phyloP scores from a whole-genome alignment of 2,797 vertebrate species.

The Rhadinocentrus ornatus region DNA sequence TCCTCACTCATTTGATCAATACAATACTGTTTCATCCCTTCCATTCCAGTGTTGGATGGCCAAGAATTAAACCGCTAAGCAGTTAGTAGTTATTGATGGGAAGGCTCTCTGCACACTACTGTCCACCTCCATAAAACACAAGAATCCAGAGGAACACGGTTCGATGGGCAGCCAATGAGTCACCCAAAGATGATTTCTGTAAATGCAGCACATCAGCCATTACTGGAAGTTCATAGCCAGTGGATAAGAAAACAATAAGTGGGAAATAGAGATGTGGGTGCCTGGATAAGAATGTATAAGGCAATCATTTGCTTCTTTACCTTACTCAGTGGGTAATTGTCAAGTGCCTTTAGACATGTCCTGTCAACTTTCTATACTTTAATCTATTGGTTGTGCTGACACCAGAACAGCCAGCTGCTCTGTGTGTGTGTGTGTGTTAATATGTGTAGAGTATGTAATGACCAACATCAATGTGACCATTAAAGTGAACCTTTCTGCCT shows the following conservation, averaged over 20 bases:
- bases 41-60: constrained; percentile 50
- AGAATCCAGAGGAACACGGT: constrained; percentile 62
- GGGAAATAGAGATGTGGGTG: neutral
- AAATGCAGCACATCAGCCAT: constrained; percentile 37
- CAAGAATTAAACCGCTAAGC: constrained; percentile 65
- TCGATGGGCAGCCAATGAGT: constrained; percentile 59
- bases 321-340: constrained; percentile 31
- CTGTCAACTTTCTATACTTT: constrained; percentile 23
- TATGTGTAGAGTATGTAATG: constrained; percentile 49
- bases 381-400: constrained; percentile 61
- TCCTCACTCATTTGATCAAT: constrained; percentile 48
- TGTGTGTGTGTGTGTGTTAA: constrained; percentile 24
- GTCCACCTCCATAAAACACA: constrained; percentile 68
- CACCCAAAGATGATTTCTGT: constrained; percentile 64
- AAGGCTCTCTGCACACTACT: constrained; percentile 52
- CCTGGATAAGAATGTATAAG: constrained; percentile 8
- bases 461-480: constrained; percentile 62
- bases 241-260: constrained; percentile 32
- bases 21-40: constrained; percentile 48
- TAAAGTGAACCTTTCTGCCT: constrained; percentile 52
- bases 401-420: constrained; percentile 51
- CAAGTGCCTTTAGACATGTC: constrained; percentile 37
- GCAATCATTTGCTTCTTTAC: constrained; percentile 29
- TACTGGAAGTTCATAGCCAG: constrained; percentile 58
- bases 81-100: constrained; percentile 75